Base-by-base conservation (phyloP, 2,888 invertebrate species). In the Anorthoa munda region DNA sequence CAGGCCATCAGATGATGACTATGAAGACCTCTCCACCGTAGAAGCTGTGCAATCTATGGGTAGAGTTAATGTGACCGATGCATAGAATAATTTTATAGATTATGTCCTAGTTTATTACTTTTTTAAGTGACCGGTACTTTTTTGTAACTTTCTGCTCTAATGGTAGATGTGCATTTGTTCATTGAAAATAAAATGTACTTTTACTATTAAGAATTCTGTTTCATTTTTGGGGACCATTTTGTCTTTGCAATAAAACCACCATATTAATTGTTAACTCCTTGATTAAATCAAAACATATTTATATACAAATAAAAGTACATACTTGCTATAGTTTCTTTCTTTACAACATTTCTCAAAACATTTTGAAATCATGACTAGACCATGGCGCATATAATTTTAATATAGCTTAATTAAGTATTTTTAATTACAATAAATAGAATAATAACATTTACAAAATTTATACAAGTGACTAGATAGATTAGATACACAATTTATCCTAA, bases 1-100 rank as follows among this genome's bases (percentile, higher is more conserved):
- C 26, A 91, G 45, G 39, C 82, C 92, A 56, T 89, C 90, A n/a
- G 92, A 94, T 26, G 96, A 97, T 82, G 97, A 98, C 84, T 97
- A 97, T 13, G 97, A 98, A 12, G 98, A 98, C 92, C 95, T 98
- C 59, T 97, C 97, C 86, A 98, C 98, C 86, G 97, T 98, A 72
- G 96, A 97, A 90, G 91, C 96, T 15, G 92, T 94, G 64, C 90
- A 93, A 46, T 93, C 93, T 71, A 94, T 96, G 71, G 94, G 93
- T n/a, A 93, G 91, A 88, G 94, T 96, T n/a, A 95, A 95, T 86
- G 89, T 96, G 53, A 88, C 91, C 53, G 93, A 91, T 68, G 92
- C 78, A 89, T 82, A 50, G 66, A 21, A 9, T 59, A 53, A 59
- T 48, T 17, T 18, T 48, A 45, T 39, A 50, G 26, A 75, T 66